These are phyloP conservation scores for Leptocoma aspasia DNA, from an alignment of 2,113 vertebrate genomes.

Conservation along the genomic window DNA sequence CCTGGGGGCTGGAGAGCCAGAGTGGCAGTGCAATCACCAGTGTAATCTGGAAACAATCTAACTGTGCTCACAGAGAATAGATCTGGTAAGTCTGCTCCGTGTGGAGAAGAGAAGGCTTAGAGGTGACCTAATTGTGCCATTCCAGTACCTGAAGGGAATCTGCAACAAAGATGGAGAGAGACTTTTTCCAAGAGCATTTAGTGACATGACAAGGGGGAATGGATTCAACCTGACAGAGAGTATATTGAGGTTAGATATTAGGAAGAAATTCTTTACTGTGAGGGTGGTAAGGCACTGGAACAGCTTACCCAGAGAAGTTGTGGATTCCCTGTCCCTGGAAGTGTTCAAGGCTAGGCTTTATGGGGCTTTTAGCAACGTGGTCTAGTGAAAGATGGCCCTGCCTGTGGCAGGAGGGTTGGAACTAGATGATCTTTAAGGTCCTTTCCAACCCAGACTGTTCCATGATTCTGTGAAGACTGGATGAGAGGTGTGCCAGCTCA, in stretches of 20 bases:
- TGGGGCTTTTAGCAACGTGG: neutral
- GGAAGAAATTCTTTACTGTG: neutral
- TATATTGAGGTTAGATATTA: neutral
- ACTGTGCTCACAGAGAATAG: neutral
- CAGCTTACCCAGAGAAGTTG: neutral
- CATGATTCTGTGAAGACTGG: neutral
- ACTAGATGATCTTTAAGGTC: neutral
- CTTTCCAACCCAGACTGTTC: neutral
- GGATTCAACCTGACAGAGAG: neutral
- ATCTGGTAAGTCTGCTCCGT: neutral
- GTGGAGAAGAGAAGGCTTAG: neutral
- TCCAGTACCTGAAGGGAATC: neutral
- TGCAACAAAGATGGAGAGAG: neutral
- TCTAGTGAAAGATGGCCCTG: neutral
- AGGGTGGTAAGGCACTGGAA: neutral
- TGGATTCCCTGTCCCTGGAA: accelerated
- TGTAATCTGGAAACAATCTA: neutral
- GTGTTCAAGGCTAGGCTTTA: neutral
- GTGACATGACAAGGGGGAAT: neutral
- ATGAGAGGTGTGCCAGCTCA: neutral
- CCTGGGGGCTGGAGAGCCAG: neutral
- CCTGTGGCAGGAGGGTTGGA: too few species aligned
- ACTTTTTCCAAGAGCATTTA: neutral
- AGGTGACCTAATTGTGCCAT: neutral
- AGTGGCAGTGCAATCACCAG: neutral